Conservation (phyloP, 35 echinoderm and acorn worm genomes). For the Antedon bifida region DNA sequence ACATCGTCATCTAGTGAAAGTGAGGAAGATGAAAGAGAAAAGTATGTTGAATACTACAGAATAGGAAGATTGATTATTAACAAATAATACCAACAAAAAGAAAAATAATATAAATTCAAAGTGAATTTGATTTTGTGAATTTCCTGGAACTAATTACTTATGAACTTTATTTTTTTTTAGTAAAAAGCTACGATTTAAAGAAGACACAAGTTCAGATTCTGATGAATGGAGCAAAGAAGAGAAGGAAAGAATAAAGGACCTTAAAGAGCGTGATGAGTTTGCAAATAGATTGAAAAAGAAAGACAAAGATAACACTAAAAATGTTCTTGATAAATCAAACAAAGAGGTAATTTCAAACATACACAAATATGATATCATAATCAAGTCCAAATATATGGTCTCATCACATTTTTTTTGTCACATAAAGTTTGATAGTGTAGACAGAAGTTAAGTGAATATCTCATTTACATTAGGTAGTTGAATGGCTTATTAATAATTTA, state of each 20-base stretch:
- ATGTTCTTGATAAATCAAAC: constrained; percentile 53
- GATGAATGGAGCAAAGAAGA: constrained; percentile 62
- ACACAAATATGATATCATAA: neutral
- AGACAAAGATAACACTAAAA: constrained; percentile 87
- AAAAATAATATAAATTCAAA: too few relatives aligned
- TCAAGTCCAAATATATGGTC: too few relatives aligned
- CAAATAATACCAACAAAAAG: too few relatives aligned
- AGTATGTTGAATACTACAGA: too few relatives aligned
- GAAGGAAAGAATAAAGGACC: constrained; percentile 55
- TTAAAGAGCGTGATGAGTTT: constrained; percentile 91
- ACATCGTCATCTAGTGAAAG: constrained; percentile 34
- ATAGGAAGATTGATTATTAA: too few relatives aligned
- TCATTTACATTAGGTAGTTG: too few relatives aligned
- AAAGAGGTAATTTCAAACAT: constrained; percentile 42
- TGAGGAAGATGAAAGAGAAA: neutral
- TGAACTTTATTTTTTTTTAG: neutral
- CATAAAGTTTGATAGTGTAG: too few relatives aligned
- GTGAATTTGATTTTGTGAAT: too few relatives aligned
- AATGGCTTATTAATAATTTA: too few relatives aligned
- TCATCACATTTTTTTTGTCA: too few relatives aligned
- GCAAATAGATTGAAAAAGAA: constrained; percentile 64
- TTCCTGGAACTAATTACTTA: too few relatives aligned
- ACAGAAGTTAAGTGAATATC: too few relatives aligned
- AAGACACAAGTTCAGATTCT: constrained; percentile 29
- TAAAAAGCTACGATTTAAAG: constrained; percentile 4